A percentile compares a stretch with the other conserved stretches of the same genome.
These are phyloP conservation scores for Patella pellucida DNA, from an alignment of 2,888 invertebrate species.

Conservation along the genomic window DNA sequence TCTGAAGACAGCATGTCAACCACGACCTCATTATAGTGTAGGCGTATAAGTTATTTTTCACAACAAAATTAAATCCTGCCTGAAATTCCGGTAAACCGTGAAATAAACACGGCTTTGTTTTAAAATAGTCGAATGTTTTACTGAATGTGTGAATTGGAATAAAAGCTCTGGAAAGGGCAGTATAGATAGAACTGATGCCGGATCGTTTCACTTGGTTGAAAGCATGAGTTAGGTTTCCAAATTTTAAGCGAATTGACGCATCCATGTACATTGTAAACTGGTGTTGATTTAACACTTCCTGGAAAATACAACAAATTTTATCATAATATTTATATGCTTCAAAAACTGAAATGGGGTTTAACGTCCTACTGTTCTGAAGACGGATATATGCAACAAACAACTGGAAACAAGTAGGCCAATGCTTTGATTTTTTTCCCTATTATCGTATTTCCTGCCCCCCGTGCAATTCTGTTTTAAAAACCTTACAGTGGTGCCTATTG, in stretches of 20 bases:
- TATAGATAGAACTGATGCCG: background rate
- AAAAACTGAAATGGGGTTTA: too few species aligned
- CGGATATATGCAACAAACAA: too few species aligned
- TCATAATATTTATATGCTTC: too few species aligned
- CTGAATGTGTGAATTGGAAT: background rate
- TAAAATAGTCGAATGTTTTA: background rate
- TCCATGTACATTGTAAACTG: background rate
- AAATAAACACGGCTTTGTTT: background rate
- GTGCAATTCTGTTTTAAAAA: too few species aligned
- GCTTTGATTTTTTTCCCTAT: too few species aligned
- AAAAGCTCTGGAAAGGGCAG: background rate
- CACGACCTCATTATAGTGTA: background rate
- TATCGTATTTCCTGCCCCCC: too few species aligned
- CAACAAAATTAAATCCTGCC: background rate
- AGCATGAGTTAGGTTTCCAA: background rate
- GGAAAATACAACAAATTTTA: background rate
- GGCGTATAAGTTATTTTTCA: background rate
- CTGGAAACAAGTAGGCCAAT: too few species aligned
- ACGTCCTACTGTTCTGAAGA: too few species aligned
- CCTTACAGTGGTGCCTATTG: too few species aligned
- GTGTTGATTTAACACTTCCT: background rate
- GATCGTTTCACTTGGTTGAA: background rate
- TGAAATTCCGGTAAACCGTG: background rate
- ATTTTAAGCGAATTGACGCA: background rate
- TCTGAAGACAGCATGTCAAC: background rate